phyloP scores from a whole-genome alignment of 2,113 vertebrate genomes.

The Accipiter cooperii region DNA sequence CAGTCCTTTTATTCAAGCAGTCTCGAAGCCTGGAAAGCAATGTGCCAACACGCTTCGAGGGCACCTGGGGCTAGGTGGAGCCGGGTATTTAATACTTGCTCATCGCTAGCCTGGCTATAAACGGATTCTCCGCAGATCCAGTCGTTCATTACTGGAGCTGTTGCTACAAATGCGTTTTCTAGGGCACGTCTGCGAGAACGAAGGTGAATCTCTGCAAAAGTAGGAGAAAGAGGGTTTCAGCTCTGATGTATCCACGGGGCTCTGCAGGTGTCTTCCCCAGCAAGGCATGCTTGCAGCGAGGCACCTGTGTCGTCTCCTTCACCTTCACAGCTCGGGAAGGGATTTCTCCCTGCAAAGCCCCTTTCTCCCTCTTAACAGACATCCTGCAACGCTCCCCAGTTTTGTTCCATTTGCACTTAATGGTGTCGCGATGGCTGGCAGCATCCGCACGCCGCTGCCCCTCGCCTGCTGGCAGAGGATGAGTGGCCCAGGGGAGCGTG shows the following conservation, averaged over 20 bases:
- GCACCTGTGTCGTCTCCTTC: rapidly evolving
- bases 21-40: background rate
- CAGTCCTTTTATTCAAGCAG: background rate
- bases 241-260: background rate
- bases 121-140: background rate
- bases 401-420: background rate
- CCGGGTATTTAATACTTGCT: background rate
- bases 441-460: rapidly evolving
- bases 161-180: background rate
- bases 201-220: background rate
- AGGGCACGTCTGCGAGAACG: background rate
- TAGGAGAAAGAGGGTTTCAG: background rate
- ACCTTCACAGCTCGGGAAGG: background rate
- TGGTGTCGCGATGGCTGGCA: background rate
- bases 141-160: background rate
- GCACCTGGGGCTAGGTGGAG: background rate
- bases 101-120: background rate
- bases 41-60: rapidly evolving
- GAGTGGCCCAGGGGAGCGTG: background rate
- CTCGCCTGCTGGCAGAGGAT: background rate
- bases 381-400: background rate
- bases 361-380: background rate
- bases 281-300: background rate
- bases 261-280: background rate
- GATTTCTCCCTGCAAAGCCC: background rate